Conservation (phyloP, 1,140 invertebrate genomes). For the Drosophila bocqueti region DNA sequence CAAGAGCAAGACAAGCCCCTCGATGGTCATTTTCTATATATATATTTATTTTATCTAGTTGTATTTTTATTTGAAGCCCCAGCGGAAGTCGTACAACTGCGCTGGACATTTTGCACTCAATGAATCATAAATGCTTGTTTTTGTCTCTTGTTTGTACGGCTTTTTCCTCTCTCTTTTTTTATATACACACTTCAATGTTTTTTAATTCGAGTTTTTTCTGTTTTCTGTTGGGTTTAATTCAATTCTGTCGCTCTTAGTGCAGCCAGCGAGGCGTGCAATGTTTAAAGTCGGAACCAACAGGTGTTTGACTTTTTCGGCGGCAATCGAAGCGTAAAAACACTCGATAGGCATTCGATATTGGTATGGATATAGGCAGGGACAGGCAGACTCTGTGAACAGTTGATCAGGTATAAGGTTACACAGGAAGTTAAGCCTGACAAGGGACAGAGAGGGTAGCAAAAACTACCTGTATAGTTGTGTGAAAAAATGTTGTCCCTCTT, state of each 20-base stretch:
- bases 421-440: conserved; percentile 20
- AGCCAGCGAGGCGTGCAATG: conserved; percentile 59
- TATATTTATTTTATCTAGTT: conserved; percentile 26
- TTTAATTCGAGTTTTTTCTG: conserved; percentile 23
- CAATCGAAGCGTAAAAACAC: conserved; percentile 37
- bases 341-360: conserved; percentile 40
- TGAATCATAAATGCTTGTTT: conserved; percentile 65
- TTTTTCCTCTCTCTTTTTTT: conserved; percentile 10
- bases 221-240: conserved; percentile 46
- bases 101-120: conserved; percentile 73
- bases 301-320: conserved; percentile 33
- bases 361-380: conserved; percentile 11
- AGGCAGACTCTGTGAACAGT: conserved; percentile 7
- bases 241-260: conserved; percentile 61
- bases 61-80: conserved; percentile 30
- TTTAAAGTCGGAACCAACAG: conserved; percentile 46
- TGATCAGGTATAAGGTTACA: conserved; percentile 31
- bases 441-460: neutral
- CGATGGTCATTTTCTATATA: conserved; percentile 35
- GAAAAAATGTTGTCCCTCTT: neutral
- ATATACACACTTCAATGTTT: conserved; percentile 13
- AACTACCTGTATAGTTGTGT: neutral
- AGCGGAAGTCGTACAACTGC: conserved; percentile 64
- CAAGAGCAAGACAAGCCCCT: conserved; percentile 33
- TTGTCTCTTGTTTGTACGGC: conserved; percentile 1